A percentile compares a stretch with the other conserved stretches of the same genome.
phyloP scores from a whole-genome alignment of 2,113 vertebrate species.

The Gobio gobio region DNA sequence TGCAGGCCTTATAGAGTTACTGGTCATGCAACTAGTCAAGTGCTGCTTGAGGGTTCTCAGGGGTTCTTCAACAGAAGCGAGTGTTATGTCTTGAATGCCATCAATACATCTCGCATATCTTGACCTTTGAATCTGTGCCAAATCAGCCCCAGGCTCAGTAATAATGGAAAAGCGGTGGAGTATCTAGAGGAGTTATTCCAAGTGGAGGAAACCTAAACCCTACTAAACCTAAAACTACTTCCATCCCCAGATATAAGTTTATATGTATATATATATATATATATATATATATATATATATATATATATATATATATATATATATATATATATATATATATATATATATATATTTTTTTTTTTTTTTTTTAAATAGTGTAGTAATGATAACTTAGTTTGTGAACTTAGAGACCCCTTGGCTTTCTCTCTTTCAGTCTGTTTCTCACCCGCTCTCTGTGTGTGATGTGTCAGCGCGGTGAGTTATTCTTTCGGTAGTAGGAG shows the following conservation, averaged over 20 bases:
- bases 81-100: slow-evolving; percentile 25
- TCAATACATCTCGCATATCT: slow-evolving; percentile 36
- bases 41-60: slow-evolving; percentile 1
- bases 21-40: background rate
- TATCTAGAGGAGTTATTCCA: background rate
- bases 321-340: too few relatives aligned
- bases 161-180: background rate
- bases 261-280: too few relatives aligned
- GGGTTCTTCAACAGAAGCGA: background rate
- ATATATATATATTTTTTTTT: background rate
- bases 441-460: background rate
- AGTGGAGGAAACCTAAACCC: background rate
- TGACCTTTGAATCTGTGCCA: slow-evolving; percentile 23
- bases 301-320: too few relatives aligned
- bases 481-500: slow-evolving; percentile 45
- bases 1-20: slow-evolving; percentile 14
- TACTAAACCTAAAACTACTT: too few relatives aligned
- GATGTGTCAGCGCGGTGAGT: slow-evolving; percentile 8
- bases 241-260: background rate
- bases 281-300: too few relatives aligned
- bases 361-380: background rate
- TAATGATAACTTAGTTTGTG: background rate
- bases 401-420: background rate
- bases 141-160: background rate
- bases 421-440: slow-evolving; percentile 3